Conservation (phyloP, 2,888 invertebrate species). For the Apotomis capreana region DNA sequence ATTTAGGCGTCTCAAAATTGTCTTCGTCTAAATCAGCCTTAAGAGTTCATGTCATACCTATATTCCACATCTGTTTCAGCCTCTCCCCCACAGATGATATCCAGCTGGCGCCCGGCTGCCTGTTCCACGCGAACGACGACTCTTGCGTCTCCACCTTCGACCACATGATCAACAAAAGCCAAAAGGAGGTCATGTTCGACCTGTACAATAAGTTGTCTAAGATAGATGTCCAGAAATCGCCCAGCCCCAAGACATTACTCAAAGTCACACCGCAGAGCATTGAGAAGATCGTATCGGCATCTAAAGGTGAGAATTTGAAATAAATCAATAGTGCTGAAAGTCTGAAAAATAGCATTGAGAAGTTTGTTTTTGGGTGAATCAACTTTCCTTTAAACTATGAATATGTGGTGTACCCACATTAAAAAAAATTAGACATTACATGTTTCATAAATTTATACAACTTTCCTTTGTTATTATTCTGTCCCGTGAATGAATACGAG, state of each 20-base stretch:
- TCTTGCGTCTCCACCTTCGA: constrained; percentile 72
- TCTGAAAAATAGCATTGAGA: too few relatives aligned
- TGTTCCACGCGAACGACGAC: constrained; percentile 71
- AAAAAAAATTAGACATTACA: too few relatives aligned
- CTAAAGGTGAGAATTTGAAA: constrained; percentile 63
- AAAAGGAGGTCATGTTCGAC: constrained; percentile 80
- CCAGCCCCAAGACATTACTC: constrained; percentile 68
- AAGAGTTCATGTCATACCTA: too few relatives aligned
- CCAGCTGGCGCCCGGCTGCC: constrained; percentile 71
- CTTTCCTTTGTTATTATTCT: too few relatives aligned
- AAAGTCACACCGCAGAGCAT: constrained; percentile 79
- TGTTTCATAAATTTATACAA: too few relatives aligned
- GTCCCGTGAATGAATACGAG: too few relatives aligned
- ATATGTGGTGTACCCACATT: too few relatives aligned
- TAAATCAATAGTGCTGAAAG: too few relatives aligned
- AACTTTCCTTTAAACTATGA: too few relatives aligned
- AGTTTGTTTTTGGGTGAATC: too few relatives aligned
- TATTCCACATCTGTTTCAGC: constrained; percentile 49
- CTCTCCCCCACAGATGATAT: constrained; percentile 65
- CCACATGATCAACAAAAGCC: constrained; percentile 78
- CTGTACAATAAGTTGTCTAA: constrained; percentile 77
- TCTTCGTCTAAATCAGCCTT: too few relatives aligned
- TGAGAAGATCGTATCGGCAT: constrained; percentile 72
- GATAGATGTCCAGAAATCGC: constrained; percentile 73
- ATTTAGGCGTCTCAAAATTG: too few relatives aligned